Percentiles rank a stretch among this genome's conserved stretches.
These are phyloP conservation scores for Drosophila sproati DNA, from an alignment of 1,140 invertebrate species.

Conservation along the genomic window DNA sequence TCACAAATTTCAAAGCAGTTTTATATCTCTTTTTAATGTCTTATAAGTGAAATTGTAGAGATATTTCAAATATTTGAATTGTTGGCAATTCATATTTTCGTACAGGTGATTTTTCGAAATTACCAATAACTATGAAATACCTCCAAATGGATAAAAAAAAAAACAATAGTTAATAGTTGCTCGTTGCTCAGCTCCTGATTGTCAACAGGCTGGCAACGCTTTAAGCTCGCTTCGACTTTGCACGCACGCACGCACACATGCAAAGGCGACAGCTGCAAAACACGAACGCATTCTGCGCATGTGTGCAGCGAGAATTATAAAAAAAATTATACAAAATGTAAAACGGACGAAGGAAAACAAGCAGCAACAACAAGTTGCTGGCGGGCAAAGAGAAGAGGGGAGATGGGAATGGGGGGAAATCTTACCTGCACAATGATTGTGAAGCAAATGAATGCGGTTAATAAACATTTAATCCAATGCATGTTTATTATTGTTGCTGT, in stretches of 20 bases:
- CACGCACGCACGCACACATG: constrained; percentile 21
- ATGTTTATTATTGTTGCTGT: constrained; percentile 73
- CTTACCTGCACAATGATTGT: constrained; percentile 82
- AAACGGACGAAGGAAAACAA: constrained; percentile 5
- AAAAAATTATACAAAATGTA: not conserved
- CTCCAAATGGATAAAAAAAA: constrained; percentile 3
- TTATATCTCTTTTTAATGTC: no score
- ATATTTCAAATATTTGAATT: no score
- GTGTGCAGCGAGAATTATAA: constrained; percentile 34
- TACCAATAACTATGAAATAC: not conserved
- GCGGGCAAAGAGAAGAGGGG: not conserved
- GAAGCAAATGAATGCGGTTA: constrained; percentile 78
- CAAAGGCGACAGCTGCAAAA: constrained; percentile 47
- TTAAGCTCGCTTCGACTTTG: constrained; percentile 10
- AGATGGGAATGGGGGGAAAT: constrained; percentile 5
- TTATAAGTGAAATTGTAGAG: no score
- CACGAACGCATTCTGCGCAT: constrained; percentile 22
- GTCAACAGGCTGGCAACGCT: constrained; percentile 53
- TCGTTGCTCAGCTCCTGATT: not conserved
- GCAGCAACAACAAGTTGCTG: constrained; percentile 45
- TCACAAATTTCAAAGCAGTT: no score
- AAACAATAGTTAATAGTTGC: constrained; percentile 1
- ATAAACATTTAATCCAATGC: constrained; percentile 84
- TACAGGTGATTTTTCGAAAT: no score
- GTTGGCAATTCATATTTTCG: no score